Evolutionary conservation across 2,888 invertebrate species (phyloP), one percentile per base, ranked within the genome.

Genomic region (Scotopteryx bipunctaria): DNA sequence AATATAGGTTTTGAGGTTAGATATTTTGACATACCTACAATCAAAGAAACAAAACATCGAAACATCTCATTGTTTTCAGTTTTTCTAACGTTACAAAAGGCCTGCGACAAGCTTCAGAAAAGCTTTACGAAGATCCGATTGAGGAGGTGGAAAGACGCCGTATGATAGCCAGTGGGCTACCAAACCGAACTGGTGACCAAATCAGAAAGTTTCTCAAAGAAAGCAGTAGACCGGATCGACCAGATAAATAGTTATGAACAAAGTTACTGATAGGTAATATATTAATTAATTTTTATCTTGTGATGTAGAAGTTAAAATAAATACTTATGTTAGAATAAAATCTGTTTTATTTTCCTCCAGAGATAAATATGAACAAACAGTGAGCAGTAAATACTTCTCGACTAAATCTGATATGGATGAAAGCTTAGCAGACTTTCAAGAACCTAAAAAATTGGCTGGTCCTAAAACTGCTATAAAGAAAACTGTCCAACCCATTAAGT

Each of bases 91-190:
- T 67, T 1, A 78, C 86, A 4, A 21, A 47, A 33, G 86, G 84
- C 11, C 55, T 81, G 25, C 75, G 85, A 37, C 70, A 75, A 59
- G 66, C 76, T 3, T 3, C 71, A 3, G 80, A 84, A 15, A 55
- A 29, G 1, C 57, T 88, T 0, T 88, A 84, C 48, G 82, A 83
- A 63, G 90, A 90, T 55, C 83, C 89, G 1, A 73, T 83, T 44
- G 81, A 82, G 56, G 88, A 87, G 59, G 78, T 87, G 1, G 90
- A 90, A 63, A 81, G 90, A 41, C 81, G 64, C 55, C 66, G 73
- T 8, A 67, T 88, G 75, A 89, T 90, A 36, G 83, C 80, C 15
- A 76, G 77, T 54, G 84, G 82, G 0, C 50, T 90, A 2, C 73
- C 74, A 0, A 70, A 66, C 40, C 73, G 81, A 60, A 57, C 77